Evolutionary conservation across 2,113 vertebrate species (phyloP).

Genomic region (Boulengeromyrus knoepffleri): DNA sequence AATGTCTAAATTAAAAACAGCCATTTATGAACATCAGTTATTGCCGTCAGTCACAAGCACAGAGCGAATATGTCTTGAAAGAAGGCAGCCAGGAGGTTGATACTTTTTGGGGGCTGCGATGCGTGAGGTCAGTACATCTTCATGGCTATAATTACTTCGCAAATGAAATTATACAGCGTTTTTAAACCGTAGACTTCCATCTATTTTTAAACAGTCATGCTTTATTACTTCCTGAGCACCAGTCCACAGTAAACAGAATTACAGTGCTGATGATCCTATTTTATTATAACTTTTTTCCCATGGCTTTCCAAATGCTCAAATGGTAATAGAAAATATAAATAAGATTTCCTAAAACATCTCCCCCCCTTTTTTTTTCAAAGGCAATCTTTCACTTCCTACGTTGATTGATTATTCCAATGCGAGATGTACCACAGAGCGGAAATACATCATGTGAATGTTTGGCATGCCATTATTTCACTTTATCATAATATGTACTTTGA

Average conservation of each 20-base stretch:
- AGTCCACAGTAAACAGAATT: neutral
- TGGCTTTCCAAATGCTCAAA: constrained; percentile 20
- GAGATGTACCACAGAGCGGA: constrained; percentile 31
- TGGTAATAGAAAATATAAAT: constrained; percentile 32
- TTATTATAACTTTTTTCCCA: constrained; percentile 2
- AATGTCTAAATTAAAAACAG: neutral
- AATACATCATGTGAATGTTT: constrained; percentile 47
- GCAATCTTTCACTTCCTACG: constrained; percentile 35
- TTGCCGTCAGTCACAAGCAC: neutral
- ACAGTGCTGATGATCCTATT: constrained; percentile 1
- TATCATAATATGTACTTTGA: constrained; percentile 48
- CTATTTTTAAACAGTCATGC: neutral
- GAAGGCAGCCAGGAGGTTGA: neutral
- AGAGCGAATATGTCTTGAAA: neutral
- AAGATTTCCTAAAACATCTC: constrained; percentile 33
- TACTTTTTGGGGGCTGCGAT: neutral
- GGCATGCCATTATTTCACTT: constrained; percentile 46
- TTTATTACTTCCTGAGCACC: constrained; percentile 9
- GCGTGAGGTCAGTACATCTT: neutral
- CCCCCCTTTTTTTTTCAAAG: constrained; percentile 29
- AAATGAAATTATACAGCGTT: neutral
- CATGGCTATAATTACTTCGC: neutral
- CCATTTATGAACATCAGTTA: neutral
- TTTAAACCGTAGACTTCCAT: constrained; percentile 5
- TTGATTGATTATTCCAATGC: constrained; percentile 42